Evolutionary conservation across 2,888 invertebrate genomes (phyloP), one percentile per base, ranked within the genome.

Genomic region (Phasia obesa): DNA sequence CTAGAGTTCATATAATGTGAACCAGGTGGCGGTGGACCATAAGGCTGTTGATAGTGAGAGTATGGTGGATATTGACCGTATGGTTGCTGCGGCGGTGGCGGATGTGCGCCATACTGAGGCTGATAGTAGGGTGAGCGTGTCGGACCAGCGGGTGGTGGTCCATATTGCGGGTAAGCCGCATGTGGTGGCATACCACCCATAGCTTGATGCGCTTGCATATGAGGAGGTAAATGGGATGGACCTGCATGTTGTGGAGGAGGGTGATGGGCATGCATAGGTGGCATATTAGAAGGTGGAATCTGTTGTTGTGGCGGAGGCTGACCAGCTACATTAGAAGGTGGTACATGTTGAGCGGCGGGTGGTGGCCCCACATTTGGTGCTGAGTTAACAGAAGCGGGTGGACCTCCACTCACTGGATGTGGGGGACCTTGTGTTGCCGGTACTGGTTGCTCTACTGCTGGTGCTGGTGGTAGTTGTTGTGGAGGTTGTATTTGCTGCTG

Each of bases 41-140:
- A 91, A 2, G 90, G 90, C 57, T 91, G 91, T 85, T 91, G 92
- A 78, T 91, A 92, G 57, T 90, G 89, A 5, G 90, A 89, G 84
- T 91, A 90, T 17, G 91, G 91, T 25, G 89, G 86, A 71, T 91
- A 88, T 79, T 91, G 90, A 7, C 88, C 87, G 65, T 90, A 91
- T 6, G 90, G 88, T 81, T 91, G 90, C 5, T 91, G 88, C 17
- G 88, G 83, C 15, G 83, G 82, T 42, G 83, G 83, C 11, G 92
- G 91, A 86, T 91, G 90, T 0, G 90, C 89, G 2, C 90, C 90
- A 79, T 91, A 92, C 74, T 91, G 92, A 9, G 91, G 90, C 81
- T 91, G 90, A 85, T 91, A 92, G 79, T 91, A 91, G 9, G 91
- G 91, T 0, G 91, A 88, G 4, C 91, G 88, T 0, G 90, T 87